phyloP scores from a whole-genome alignment of 2,113 vertebrate species.

The Cheilinus undulatus region DNA sequence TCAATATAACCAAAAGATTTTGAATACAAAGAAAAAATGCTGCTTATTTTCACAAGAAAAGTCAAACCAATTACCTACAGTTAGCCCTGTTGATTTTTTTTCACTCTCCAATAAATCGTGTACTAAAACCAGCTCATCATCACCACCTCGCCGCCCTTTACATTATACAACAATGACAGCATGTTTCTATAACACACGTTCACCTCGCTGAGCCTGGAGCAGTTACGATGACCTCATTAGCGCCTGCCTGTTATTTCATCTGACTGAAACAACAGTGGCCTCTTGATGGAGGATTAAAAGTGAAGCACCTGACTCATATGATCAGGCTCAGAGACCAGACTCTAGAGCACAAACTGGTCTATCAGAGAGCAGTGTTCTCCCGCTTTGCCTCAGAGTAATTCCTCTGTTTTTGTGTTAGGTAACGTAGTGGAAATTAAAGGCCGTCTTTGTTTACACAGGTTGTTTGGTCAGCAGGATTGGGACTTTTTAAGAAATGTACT shows the following conservation, averaged over 20 bases:
- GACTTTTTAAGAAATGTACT: conserved; percentile 1
- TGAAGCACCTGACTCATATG: conserved; percentile 56
- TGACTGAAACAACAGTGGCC: conserved; percentile 46
- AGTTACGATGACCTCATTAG: conserved; percentile 35
- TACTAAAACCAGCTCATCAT: conserved; percentile 1
- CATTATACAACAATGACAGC: conserved; percentile 33
- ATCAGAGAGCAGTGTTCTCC: background rate
- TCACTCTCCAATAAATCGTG: background rate
- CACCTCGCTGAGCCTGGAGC: background rate
- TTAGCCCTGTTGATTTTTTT: background rate
- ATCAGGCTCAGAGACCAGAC: conserved; percentile 44
- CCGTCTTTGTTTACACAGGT: conserved; percentile 55
- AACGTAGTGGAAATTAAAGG: conserved; percentile 2
- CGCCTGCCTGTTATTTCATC: conserved; percentile 33
- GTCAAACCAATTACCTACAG: too few species aligned
- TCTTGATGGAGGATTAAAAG: conserved; percentile 56
- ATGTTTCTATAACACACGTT: background rate
- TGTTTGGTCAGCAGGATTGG: conserved; percentile 24
- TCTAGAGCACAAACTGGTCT: conserved; percentile 7
- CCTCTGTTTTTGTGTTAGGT: conserved; percentile 32
- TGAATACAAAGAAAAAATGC: too few species aligned
- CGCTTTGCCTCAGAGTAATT: background rate
- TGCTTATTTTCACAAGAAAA: too few species aligned
- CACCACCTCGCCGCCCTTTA: background rate
- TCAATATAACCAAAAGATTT: too few species aligned